phyloP scores from a whole-genome alignment of 2,888 invertebrate genomes.

The Drosophila monieri region DNA sequence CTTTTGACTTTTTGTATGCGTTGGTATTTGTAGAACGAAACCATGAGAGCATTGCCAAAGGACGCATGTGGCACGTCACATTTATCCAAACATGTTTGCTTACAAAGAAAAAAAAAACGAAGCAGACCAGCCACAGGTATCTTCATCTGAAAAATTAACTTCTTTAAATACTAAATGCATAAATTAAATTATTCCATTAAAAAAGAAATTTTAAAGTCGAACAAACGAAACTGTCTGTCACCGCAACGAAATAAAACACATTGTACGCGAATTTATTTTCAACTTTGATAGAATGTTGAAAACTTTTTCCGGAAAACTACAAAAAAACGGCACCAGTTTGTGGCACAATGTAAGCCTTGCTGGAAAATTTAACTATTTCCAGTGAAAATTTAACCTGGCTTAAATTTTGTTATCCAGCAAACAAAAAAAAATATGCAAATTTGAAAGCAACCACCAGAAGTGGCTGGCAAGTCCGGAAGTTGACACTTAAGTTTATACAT shows the following conservation, averaged over 20 bases:
- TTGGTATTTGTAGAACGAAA: background rate
- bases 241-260: background rate
- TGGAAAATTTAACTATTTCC: background rate
- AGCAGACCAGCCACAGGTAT: background rate
- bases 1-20: background rate
- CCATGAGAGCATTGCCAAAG: background rate
- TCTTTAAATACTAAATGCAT: background rate
- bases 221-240: background rate
- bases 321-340: background rate
- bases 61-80: slow-evolving; percentile 2
- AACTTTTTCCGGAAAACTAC: background rate
- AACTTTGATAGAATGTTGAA: background rate
- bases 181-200: too few relatives aligned
- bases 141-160: background rate
- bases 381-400: background rate
- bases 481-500: slow-evolving; percentile 68
- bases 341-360: background rate
- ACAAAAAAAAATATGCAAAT: background rate
- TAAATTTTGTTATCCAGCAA: background rate
- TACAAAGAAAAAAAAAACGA: background rate
- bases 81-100: background rate
- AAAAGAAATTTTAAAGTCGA: background rate
- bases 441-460: slow-evolving; percentile 20
- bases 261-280: background rate
- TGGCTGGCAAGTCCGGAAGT: slow-evolving; percentile 56